phyloP scores from a whole-genome alignment of 2,113 vertebrate genomes.

The Carassius gibelio region DNA sequence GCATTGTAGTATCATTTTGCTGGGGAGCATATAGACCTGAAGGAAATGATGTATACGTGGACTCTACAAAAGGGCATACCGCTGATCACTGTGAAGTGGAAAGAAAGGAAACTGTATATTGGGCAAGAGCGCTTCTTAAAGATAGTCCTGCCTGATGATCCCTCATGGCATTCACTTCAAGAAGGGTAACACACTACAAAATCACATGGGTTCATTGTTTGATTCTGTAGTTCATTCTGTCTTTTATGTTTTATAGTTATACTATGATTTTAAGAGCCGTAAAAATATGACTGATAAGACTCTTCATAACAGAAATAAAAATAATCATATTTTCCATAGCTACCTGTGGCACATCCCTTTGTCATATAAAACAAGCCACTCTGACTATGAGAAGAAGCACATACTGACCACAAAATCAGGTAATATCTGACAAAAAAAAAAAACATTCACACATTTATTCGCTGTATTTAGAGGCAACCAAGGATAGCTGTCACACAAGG shows the following conservation, averaged over 20 bases:
- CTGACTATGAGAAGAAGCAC: conserved; percentile 67
- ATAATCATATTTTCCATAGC: conserved; percentile 51
- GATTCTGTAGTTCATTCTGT: not conserved
- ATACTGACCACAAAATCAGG: conserved; percentile 74
- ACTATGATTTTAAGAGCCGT: not conserved
- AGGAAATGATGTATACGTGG: conserved; percentile 79
- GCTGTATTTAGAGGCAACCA: not conserved
- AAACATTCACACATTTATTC: not conserved
- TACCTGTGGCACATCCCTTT: conserved; percentile 80
- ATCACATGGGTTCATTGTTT: not conserved
- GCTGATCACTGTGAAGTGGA: conserved; percentile 69
- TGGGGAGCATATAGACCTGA: conserved; percentile 74
- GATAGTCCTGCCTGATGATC: conserved; percentile 71
- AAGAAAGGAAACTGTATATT: conserved; percentile 64
- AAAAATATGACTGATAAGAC: not conserved
- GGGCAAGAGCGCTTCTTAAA: conserved; percentile 76
- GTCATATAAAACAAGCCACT: conserved; percentile 76
- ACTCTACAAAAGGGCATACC: conserved; percentile 79
- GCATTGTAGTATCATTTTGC: conserved; percentile 70
- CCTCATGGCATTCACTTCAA: conserved; percentile 70
- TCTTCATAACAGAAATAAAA: not conserved
- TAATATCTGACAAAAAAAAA: conserved; percentile 37
- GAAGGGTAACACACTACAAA: conserved; percentile 60
- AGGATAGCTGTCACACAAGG: not conserved
- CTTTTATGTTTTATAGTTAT: not conserved